phyloP scores from a whole-genome alignment of 1,140 invertebrate genomes.

The Reticulitermes speratus region DNA sequence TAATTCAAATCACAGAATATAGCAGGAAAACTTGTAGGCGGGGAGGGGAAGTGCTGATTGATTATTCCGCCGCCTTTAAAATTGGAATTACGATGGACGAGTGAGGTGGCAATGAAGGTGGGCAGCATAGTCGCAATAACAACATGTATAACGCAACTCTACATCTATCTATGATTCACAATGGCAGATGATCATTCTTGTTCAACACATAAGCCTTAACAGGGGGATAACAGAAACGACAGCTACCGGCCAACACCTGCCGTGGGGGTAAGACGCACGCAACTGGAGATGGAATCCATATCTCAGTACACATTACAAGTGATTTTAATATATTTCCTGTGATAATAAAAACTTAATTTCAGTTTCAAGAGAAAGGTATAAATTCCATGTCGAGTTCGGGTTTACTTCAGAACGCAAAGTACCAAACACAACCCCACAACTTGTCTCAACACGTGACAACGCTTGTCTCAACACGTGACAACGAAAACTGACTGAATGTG shows the following conservation, averaged over 20 bases:
- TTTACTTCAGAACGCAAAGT: too few species aligned
- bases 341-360: too few species aligned
- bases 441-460: too few species aligned
- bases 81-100: neutral
- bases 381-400: too few species aligned
- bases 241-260: neutral
- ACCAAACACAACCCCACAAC: too few species aligned
- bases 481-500: too few species aligned
- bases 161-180: neutral
- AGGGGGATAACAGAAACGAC: neutral
- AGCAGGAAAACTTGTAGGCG: neutral
- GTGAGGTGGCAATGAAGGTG: constrained; percentile 12
- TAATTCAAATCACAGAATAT: neutral
- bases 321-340: too few species aligned
- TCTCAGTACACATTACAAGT: too few species aligned
- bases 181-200: neutral
- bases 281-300: too few species aligned
- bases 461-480: too few species aligned
- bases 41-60: neutral
- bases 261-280: neutral
- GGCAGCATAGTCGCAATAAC: neutral
- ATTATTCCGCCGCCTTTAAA: neutral
- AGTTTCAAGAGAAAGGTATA: too few species aligned
- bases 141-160: neutral
- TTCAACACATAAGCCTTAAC: neutral